phyloP scores from a whole-genome alignment of 2,888 invertebrate genomes.

The Harpalus rubripes region DNA sequence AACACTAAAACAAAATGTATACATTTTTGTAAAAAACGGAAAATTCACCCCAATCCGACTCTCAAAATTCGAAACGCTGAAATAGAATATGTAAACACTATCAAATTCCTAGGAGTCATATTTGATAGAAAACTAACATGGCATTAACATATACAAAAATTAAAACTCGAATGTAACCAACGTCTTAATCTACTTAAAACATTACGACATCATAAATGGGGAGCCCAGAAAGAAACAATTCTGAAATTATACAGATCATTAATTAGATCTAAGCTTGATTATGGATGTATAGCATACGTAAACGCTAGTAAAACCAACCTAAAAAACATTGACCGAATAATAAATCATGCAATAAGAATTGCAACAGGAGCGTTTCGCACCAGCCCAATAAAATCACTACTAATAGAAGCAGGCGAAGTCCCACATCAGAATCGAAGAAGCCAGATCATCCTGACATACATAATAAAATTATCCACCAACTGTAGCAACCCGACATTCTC shows the following conservation, averaged over 20 bases:
- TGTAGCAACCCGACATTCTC: neutral
- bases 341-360: constrained; percentile 7
- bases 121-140: constrained; percentile 8
- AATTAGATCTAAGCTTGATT: constrained; percentile 27
- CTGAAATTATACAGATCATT: too few relatives aligned
- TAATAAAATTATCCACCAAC: neutral
- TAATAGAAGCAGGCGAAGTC: constrained; percentile 3
- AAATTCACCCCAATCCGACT: neutral
- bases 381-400: constrained; percentile 19
- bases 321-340: neutral
- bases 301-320: neutral
- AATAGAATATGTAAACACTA: constrained; percentile 5
- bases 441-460: neutral
- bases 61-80: neutral
- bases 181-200: constrained; percentile 31
- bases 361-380: constrained; percentile 23
- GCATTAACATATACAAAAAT: neutral
- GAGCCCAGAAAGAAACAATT: constrained; percentile 34
- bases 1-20: constrained; percentile 1
- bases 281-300: constrained; percentile 18
- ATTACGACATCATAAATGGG: constrained; percentile 15
- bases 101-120: too few relatives aligned
- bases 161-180: constrained; percentile 12
- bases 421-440: neutral
- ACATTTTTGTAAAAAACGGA: constrained; percentile 19